Evolutionary conservation across 1,140 invertebrate genomes (phyloP).

Genomic region (Phortica variegata): DNA sequence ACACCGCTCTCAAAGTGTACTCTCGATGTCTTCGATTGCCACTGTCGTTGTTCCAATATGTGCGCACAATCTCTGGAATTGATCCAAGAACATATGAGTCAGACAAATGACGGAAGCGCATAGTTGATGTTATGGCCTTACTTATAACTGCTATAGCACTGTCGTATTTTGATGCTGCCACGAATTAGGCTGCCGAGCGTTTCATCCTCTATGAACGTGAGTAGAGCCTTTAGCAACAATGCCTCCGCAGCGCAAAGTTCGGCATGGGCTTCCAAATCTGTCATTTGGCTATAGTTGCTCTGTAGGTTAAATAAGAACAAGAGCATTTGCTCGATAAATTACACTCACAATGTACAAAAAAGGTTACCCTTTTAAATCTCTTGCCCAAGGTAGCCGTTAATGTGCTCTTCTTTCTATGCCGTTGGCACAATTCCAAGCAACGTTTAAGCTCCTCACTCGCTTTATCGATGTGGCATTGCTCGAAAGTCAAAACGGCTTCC

Average conservation of each 20-base stretch:
- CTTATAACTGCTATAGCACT: conserved; percentile 92
- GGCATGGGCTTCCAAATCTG: conserved; percentile 86
- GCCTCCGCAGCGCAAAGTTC: conserved; percentile 93
- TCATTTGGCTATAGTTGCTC: conserved; percentile 75
- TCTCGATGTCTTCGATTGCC: conserved; percentile 67
- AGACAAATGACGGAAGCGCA: conserved; percentile 3
- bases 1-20: conserved; percentile 92
- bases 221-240: conserved; percentile 80
- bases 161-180: conserved; percentile 89
- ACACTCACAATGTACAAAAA: background rate
- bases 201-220: conserved; percentile 94
- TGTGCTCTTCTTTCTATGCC: conserved; percentile 70
- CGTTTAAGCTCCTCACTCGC: conserved; percentile 73
- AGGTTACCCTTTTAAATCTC: conserved; percentile 69
- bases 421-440: conserved; percentile 76
- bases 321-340: background rate
- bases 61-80: conserved; percentile 77
- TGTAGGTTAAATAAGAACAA: conserved; percentile 27
- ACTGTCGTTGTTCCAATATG: conserved; percentile 76
- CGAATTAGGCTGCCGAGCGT: conserved; percentile 90
- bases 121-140: conserved; percentile 58
- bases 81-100: background rate
- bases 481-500: conserved; percentile 91
- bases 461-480: conserved; percentile 73
- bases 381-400: conserved; percentile 78